Evolutionary conservation across 2,797 vertebrate species (phyloP), one percentile per base, ranked within the genome.

Genomic region (Anguilla marmorata): DNA sequence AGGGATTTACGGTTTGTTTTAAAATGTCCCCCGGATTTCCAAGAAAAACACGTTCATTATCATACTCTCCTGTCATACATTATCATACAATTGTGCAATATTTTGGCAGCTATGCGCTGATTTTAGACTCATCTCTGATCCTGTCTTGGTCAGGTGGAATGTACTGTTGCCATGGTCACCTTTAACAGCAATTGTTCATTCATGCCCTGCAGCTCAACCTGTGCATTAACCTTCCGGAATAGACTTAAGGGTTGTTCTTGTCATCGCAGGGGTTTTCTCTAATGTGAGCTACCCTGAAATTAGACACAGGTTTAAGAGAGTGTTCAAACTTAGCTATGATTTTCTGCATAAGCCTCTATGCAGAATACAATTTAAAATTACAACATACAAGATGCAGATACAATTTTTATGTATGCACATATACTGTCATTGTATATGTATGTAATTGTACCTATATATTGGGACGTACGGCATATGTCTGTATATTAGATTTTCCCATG

Each of bases 141-240:
- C 87, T 41, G 84, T 60, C 54, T 58, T 33, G 52, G 69, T 54
- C 56, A 41, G 41, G 9, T 69, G 19, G 72, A 79, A 63, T 88
- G 84, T 88, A 85, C 84, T 48, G 87, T 88, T 88, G 54, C 84
- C 72, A 88, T 80, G 56, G 87, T 41, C 87, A 88, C 87, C 52
- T 60, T 88, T 80, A 60, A 52, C 52, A 52, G 72, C 84, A 88
- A 58, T 50, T 82, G 84, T 72, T 63, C 84, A 79, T 86, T 80
- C 84, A 74, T 88, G 33, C 50, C 83, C 87, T 85, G 83, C 37
- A 54, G 87, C 84, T 85, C 84, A 86, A 85, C 69, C 84, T 86
- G 84, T 86, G 69, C 87, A 86, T 80, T 88, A 86, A 86, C 87
- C 87, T 72, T 37, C 84, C 50, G 54, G 84, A 88, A 72, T 66